Evolutionary conservation across 2,113 vertebrate species (phyloP).

Genomic region (Thalassoma bifasciatum): DNA sequence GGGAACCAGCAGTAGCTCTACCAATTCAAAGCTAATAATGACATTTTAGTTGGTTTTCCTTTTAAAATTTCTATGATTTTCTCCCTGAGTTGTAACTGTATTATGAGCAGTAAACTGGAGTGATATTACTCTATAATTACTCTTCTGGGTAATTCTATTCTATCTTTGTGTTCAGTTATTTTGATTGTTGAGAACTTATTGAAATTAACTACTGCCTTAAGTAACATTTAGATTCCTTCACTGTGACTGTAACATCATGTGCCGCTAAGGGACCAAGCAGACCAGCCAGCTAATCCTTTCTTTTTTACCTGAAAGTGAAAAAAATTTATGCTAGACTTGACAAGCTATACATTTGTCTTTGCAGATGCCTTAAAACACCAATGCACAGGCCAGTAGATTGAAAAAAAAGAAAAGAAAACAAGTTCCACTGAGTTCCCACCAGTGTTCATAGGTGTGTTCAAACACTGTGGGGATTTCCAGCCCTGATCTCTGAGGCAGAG

Average conservation of each 20-base stretch:
- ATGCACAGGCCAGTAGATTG: not conserved
- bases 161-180: not conserved
- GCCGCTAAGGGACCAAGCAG: too few species aligned
- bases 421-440: slow-evolving; percentile 1
- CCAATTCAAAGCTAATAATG: too few species aligned
- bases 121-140: not conserved
- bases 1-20: too few species aligned
- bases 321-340: not conserved
- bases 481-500: not conserved
- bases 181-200: not conserved
- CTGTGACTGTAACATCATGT: too few species aligned
- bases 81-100: not conserved
- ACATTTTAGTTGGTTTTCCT: too few species aligned
- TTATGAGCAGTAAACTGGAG: not conserved
- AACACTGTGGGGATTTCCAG: not conserved
- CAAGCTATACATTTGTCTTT: not conserved
- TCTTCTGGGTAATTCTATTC: too few species aligned
- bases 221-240: not conserved
- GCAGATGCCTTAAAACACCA: not conserved
- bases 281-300: too few species aligned
- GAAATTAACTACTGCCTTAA: not conserved
- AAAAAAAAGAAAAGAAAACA: not conserved
- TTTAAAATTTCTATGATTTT: too few species aligned
- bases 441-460: not conserved
- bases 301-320: not conserved